Evolutionary conservation across 64 coral and sea anemone genomes (phyloP).

Genomic region (Porites lutea): DNA sequence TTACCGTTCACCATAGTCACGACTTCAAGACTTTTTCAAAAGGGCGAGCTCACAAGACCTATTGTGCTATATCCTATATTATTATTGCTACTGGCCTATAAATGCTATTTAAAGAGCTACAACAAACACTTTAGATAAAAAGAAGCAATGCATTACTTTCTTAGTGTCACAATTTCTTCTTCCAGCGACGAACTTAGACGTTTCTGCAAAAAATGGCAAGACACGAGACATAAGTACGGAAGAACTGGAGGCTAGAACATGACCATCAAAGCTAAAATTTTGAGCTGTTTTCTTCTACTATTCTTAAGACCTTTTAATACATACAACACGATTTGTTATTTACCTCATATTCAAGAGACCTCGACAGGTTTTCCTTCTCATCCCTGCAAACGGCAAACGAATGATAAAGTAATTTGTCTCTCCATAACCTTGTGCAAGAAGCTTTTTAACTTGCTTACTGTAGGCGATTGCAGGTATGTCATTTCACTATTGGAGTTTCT

Average conservation of each 20-base stretch:
- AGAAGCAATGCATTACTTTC: slow-evolving; percentile 19
- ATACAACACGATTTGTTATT: background rate
- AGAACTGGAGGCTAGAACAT: background rate
- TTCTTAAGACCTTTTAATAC: background rate
- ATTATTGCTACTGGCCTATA: too few relatives aligned
- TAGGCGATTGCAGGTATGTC: too few relatives aligned
- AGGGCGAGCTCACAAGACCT: too few relatives aligned
- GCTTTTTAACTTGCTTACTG: too few relatives aligned
- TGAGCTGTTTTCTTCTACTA: background rate
- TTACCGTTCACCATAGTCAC: too few relatives aligned
- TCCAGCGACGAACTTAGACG: slow-evolving; percentile 41
- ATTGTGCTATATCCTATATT: too few relatives aligned
- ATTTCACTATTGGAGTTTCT: too few relatives aligned
- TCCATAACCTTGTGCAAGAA: too few relatives aligned
- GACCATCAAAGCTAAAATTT: background rate
- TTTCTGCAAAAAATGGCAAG: slow-evolving; percentile 11
- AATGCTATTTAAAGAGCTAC: too few relatives aligned
- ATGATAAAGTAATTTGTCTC: too few relatives aligned
- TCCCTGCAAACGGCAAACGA: slow-evolving; percentile 23
- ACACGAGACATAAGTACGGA: background rate
- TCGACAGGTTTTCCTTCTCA: slow-evolving; percentile 50
- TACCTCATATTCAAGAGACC: slow-evolving; percentile 62
- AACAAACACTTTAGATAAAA: background rate
- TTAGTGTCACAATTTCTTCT: slow-evolving; percentile 39
- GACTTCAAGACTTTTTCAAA: too few relatives aligned